phyloP scores from a whole-genome alignment of 2,888 invertebrate species.

The Odiellus spinosus region DNA sequence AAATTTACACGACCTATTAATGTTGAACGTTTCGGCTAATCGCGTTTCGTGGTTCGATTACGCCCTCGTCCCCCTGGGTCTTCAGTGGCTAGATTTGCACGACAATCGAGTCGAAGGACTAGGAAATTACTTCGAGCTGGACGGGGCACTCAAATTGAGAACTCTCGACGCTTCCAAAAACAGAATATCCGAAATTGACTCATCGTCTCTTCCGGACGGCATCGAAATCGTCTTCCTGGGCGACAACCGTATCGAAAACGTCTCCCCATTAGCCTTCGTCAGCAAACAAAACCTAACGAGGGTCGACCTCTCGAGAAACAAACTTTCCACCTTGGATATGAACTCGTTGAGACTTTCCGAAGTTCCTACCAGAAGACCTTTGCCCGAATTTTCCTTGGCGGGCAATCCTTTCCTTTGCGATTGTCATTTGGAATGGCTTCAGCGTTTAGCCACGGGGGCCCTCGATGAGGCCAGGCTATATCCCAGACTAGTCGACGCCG shows the following conservation, averaged over 20 bases:
- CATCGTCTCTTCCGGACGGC: constrained; percentile 62
- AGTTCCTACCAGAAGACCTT: constrained; percentile 44
- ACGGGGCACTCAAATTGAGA: constrained; percentile 58
- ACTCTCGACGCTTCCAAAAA: constrained; percentile 84
- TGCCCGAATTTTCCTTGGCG: constrained; percentile 22
- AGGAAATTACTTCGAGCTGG: constrained; percentile 67
- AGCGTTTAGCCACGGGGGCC: constrained; percentile 33
- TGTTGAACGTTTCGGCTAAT: constrained; percentile 85
- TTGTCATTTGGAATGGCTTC: constrained; percentile 80
- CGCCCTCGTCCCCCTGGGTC: constrained; percentile 57
- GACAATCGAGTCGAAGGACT: constrained; percentile 66
- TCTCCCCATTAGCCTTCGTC: constrained; percentile 76
- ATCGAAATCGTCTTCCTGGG: constrained; percentile 65
- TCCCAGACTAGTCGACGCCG: constrained; percentile 63
- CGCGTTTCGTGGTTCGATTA: constrained; percentile 76
- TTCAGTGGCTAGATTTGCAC: constrained; percentile 82
- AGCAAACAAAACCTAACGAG: constrained; percentile 73
- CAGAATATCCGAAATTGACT: constrained; percentile 44
- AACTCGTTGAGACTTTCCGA: constrained; percentile 68
- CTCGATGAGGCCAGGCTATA: constrained; percentile 62
- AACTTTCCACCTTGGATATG: constrained; percentile 73
- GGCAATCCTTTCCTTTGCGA: constrained; percentile 48
- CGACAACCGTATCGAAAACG: constrained; percentile 67
- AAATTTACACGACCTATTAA: constrained; percentile 64
- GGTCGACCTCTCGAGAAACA: constrained; percentile 82